A percentile compares a stretch with the other conserved stretches of the same genome.
Conservation (phyloP, 2,113 vertebrate species). For the Pagrus major region DNA sequence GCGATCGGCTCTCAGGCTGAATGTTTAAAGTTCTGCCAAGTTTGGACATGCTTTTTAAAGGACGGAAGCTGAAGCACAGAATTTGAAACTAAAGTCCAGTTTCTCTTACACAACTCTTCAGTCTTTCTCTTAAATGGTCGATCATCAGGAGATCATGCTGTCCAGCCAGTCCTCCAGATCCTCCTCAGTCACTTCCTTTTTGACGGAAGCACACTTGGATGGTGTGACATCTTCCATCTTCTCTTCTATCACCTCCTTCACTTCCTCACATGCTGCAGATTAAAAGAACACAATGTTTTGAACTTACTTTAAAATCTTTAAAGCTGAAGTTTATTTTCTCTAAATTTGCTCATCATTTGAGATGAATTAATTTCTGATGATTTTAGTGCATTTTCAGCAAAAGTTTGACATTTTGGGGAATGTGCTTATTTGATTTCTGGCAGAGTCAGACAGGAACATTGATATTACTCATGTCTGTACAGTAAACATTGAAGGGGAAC, state of each 20-base stretch:
- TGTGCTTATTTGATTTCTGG: not conserved
- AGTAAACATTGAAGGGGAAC: too few species aligned
- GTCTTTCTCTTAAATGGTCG: not conserved
- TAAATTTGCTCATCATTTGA: not conserved
- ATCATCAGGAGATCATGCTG: conserved; percentile 93
- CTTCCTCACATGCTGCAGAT: conserved; percentile 47
- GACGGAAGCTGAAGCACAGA: not conserved
- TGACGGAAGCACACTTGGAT: conserved; percentile 32
- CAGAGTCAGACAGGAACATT: too few species aligned
- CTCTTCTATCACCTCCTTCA: conserved; percentile 32
- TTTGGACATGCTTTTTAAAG: not conserved
- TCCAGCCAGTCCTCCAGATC: conserved; percentile 98
- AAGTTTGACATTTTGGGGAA: not conserved
- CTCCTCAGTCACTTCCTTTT: conserved; percentile 88
- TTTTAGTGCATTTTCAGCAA: not conserved
- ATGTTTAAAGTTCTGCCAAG: not conserved
- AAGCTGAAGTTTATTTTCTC: not conserved
- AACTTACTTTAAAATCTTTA: not conserved
- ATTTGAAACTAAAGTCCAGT: not conserved
- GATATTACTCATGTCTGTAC: too few species aligned
- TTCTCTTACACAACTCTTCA: not conserved
- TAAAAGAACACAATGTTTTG: not conserved
- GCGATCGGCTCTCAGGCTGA: not conserved
- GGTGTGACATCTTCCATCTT: conserved; percentile 30
- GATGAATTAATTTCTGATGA: not conserved